Evolutionary conservation across 2,113 vertebrate species (phyloP), one percentile per base, ranked within the genome.

Genomic region (Leucopsar rothschildi): DNA sequence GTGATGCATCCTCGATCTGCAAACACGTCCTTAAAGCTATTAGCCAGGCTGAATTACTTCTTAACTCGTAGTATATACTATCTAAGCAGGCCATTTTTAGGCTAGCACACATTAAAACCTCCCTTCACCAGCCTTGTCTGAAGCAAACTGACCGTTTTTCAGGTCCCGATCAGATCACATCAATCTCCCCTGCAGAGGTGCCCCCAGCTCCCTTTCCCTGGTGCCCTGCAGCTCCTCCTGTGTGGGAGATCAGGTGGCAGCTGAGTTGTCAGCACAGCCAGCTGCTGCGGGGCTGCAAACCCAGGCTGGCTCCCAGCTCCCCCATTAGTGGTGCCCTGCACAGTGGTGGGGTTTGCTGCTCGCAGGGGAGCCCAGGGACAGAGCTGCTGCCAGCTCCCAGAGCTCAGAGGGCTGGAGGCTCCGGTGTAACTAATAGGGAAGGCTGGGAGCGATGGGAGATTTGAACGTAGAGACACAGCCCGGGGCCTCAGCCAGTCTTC

Each of bases 101-200:
- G 72, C 69, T 61, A n/a, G 80, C 61, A 29, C n/a, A 15, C 76
- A 82, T 71, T 60, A 78, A 88, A 90, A 42, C 29, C 75, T 80
- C 65, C 27, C 64, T 91, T 92, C 76, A 10, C 59, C 65, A 69
- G 78, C 76, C 79, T 95, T 35, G 61, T 70, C 82, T 83, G 60
- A 76, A 53, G 15, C 82, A 64, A 90, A 79, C 90, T 42, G 92
- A 80, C 93, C 35, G 1, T 92, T 93, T 95, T 93, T 95, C 94
- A 95, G 92, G 92, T 93, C 90, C 89, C 80, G 42, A 93, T 95
- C 88, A 73, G 85, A 96, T 94, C 93, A 25, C 63, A 96, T 95
- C 78, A 82, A 44, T 80, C 78, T 88, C 81, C 84, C 90, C 79
- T 86, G 83, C 42, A n/a, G 82, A 95, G 37, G 65, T 76, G 88